A percentile compares a stretch with the other conserved stretches of the same genome.
Evolutionary conservation across 2,113 vertebrate genomes (phyloP).

Genomic region (Hypocryptadius cinnamomeus): DNA sequence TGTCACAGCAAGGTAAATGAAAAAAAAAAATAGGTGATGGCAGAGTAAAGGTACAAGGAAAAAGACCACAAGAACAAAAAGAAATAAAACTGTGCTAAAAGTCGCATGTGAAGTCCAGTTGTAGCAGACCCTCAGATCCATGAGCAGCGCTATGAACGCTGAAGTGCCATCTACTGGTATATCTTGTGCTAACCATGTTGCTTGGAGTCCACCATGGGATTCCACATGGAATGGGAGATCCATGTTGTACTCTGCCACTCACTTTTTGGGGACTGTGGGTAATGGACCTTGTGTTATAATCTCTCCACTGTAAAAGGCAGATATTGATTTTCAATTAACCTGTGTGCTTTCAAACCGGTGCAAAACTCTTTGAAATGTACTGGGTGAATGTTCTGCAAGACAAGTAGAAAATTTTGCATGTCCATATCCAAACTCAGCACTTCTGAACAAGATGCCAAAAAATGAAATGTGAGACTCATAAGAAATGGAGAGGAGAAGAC

Average conservation of each 20-base stretch:
- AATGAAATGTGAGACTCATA: neutral
- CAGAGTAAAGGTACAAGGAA: neutral
- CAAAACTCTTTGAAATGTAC: neutral
- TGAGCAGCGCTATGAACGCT: neutral
- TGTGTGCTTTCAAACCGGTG: neutral
- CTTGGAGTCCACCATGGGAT: neutral
- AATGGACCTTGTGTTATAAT: neutral
- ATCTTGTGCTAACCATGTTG: neutral
- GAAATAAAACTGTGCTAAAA: neutral
- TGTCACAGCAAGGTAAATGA: neutral
- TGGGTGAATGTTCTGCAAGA: neutral
- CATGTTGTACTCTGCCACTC: neutral
- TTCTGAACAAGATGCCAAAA: neutral
- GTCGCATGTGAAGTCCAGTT: neutral
- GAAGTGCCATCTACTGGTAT: slow-evolving; percentile 41
- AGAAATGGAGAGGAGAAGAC: neutral
- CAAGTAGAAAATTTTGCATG: neutral
- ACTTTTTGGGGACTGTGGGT: neutral
- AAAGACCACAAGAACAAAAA: neutral
- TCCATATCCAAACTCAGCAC: neutral
- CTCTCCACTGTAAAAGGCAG: neutral
- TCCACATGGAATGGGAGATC: neutral
- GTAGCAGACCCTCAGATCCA: neutral
- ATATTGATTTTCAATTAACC: neutral
- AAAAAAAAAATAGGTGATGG: neutral